phyloP scores from a whole-genome alignment of 2,888 invertebrate genomes.

The Dolomedes plantarius region DNA sequence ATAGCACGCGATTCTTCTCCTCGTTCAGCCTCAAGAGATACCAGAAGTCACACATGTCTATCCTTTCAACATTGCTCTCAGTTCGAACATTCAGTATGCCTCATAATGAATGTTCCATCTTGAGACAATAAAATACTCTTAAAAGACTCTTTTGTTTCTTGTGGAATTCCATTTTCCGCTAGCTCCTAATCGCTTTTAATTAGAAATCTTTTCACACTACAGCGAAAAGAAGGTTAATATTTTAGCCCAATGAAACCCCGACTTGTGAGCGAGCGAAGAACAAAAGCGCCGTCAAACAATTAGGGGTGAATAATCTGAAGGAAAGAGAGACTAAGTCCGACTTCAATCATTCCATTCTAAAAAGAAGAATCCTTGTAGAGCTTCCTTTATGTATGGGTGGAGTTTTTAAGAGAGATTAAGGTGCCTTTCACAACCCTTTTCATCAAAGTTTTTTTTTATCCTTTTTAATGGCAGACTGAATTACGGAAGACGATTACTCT shows the following conservation, averaged over 20 bases:
- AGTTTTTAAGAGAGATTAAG: too few relatives aligned
- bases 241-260: background rate
- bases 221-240: background rate
- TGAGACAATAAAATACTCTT: background rate
- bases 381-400: constrained; percentile 6
- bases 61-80: too few relatives aligned
- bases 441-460: too few relatives aligned
- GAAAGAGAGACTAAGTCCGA: background rate
- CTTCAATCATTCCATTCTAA: background rate
- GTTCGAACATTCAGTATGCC: too few relatives aligned
- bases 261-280: background rate
- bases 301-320: background rate
- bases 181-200: background rate
- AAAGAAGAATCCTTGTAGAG: background rate
- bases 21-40: too few relatives aligned
- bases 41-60: too few relatives aligned
- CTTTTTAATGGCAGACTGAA: too few relatives aligned
- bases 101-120: too few relatives aligned
- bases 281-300: background rate
- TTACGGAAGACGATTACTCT: too few relatives aligned
- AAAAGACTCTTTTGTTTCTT: background rate
- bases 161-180: background rate
- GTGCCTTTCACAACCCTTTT: too few relatives aligned
- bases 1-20: too few relatives aligned
- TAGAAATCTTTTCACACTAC: constrained; percentile 6